phyloP scores from a whole-genome alignment of 2,797 vertebrate species.

The Cossypha dichroa region DNA sequence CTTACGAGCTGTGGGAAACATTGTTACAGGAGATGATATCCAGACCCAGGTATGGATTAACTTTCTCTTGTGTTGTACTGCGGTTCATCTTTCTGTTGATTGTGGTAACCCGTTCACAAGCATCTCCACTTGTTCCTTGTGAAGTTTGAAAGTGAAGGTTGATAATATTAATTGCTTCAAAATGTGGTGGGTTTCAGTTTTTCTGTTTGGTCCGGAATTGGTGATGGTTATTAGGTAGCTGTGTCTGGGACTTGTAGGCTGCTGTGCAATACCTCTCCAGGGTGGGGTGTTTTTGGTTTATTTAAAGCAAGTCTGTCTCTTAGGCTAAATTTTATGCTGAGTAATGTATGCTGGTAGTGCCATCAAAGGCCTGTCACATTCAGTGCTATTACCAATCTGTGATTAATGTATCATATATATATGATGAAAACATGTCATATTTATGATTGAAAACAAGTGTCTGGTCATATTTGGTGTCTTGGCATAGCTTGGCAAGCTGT shows the following conservation, averaged over 20 bases:
- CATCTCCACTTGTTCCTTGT: background rate
- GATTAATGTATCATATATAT: background rate
- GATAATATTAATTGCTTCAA: background rate
- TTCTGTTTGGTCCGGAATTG: background rate
- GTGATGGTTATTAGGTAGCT: background rate
- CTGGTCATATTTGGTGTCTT: background rate
- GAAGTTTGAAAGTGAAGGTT: background rate
- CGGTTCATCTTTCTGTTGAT: background rate
- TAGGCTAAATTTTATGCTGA: background rate
- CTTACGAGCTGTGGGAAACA: conserved; percentile 82
- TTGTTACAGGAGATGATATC: conserved; percentile 83
- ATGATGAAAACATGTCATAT: background rate
- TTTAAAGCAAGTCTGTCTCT: background rate
- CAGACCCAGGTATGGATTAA: conserved; percentile 80
- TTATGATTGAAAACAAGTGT: background rate
- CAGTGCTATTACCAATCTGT: background rate
- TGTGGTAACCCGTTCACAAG: background rate
- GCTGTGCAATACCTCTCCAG: background rate
- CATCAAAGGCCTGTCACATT: background rate
- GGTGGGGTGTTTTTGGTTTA: background rate
- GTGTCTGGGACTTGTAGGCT: background rate
- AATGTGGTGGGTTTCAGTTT: background rate
- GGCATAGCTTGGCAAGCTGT: background rate
- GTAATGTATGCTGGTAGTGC: background rate
- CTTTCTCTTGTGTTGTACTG: background rate